Conservation (phyloP, 2,888 invertebrate species). For the Drosophila cognata region DNA sequence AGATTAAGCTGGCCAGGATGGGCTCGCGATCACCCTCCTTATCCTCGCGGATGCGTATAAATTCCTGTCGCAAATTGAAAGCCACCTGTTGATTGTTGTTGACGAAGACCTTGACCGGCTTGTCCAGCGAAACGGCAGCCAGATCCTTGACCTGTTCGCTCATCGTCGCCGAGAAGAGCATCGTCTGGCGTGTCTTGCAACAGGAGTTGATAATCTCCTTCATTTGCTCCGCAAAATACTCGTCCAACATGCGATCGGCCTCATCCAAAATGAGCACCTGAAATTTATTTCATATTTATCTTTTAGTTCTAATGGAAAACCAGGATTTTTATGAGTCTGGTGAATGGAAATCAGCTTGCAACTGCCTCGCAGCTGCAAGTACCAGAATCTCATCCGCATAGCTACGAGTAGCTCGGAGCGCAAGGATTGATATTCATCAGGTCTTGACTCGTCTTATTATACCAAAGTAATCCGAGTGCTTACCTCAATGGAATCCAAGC, state of each 20-base stretch:
- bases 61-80: slow-evolving; percentile 97
- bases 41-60: slow-evolving; percentile 95
- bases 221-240: slow-evolving; percentile 99
- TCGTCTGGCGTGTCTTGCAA: slow-evolving; percentile 95
- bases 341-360: slow-evolving; percentile 69
- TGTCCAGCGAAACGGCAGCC: slow-evolving; percentile 95
- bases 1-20: slow-evolving; percentile 92
- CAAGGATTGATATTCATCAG: slow-evolving; percentile 85
- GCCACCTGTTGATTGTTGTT: slow-evolving; percentile 98
- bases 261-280: slow-evolving; percentile 88
- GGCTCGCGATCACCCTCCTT: slow-evolving; percentile 97
- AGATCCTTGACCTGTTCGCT: slow-evolving; percentile 99
- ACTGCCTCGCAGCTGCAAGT: slow-evolving; percentile 56
- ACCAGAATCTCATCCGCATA: slow-evolving; percentile 45
- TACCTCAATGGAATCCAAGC: slow-evolving; percentile 95
- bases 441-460: neutral
- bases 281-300: neutral
- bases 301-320: neutral
- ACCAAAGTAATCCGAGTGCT: slow-evolving; percentile 18
- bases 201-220: slow-evolving; percentile 98
- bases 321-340: neutral
- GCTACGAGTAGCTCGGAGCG: slow-evolving; percentile 81
- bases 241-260: slow-evolving; percentile 96
- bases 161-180: slow-evolving; percentile 99
- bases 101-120: slow-evolving; percentile 97